Evolutionary conservation across 1,140 invertebrate species (phyloP).

Genomic region (Manduca sexta): DNA sequence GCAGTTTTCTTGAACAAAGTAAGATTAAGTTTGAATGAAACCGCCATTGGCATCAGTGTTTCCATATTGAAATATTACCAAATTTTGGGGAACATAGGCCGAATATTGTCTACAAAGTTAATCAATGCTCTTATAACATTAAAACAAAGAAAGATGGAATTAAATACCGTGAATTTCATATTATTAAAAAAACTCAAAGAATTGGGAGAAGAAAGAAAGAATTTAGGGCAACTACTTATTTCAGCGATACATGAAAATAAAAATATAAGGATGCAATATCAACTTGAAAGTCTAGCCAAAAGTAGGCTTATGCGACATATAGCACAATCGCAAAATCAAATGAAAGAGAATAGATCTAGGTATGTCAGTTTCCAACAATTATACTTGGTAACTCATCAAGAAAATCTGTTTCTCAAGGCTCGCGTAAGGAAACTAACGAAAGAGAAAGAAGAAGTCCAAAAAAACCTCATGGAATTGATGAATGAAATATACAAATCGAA

Average conservation of each 20-base stretch:
- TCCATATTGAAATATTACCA: conserved; percentile 13
- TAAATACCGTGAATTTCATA: conserved; percentile 24
- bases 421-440: conserved; percentile 36
- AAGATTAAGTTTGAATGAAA: conserved; percentile 14
- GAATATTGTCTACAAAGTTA: not conserved
- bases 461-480: conserved; percentile 40
- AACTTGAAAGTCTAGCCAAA: conserved; percentile 42
- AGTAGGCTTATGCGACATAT: conserved; percentile 35
- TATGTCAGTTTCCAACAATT: conserved; percentile 52
- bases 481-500: conserved; percentile 47
- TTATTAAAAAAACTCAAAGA: conserved; percentile 49
- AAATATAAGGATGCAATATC: conserved; percentile 42
- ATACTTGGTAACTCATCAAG: conserved; percentile 44
- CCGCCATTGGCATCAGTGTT: conserved; percentile 6
- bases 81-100: conserved; percentile 7
- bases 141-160: conserved; percentile 6
- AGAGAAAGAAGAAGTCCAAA: conserved; percentile 47
- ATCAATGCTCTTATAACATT: not conserved
- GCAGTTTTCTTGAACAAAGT: not conserved
- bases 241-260: conserved; percentile 49
- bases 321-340: conserved; percentile 39
- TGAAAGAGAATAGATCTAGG: conserved; percentile 41
- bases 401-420: conserved; percentile 49
- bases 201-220: conserved; percentile 40
- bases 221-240: conserved; percentile 36